Evolutionary conservation across 2,797 vertebrate species (phyloP).

Genomic region (Agapornis canus): DNA sequence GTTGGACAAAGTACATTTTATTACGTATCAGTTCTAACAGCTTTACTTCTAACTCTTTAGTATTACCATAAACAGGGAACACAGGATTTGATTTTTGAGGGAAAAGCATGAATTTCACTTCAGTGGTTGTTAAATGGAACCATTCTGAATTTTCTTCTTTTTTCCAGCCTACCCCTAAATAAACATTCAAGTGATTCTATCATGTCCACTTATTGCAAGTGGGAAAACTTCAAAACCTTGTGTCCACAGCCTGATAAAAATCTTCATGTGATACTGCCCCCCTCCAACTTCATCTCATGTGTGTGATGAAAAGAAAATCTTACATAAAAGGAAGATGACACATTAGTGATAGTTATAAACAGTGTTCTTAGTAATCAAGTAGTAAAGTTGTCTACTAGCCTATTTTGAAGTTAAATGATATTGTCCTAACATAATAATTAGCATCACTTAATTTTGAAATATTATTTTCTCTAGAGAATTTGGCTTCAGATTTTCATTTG

Average conservation of each 20-base stretch:
- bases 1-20: neutral
- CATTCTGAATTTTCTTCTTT: neutral
- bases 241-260: neutral
- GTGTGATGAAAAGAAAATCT: neutral
- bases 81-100: neutral
- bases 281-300: neutral
- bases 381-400: neutral
- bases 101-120: fast-evolving
- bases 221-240: neutral
- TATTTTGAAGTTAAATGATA: neutral
- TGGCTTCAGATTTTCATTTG: neutral
- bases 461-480: neutral
- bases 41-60: neutral
- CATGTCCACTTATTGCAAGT: neutral
- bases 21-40: neutral
- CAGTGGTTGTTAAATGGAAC: neutral
- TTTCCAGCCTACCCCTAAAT: neutral
- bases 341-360: neutral
- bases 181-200: neutral
- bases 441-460: neutral
- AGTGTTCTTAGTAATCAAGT: neutral
- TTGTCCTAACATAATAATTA: neutral
- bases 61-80: neutral
- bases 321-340: neutral
- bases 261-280: neutral